Evolutionary conservation across 2,797 vertebrate genomes (phyloP).

Genomic region (Botia kubotai): DNA sequence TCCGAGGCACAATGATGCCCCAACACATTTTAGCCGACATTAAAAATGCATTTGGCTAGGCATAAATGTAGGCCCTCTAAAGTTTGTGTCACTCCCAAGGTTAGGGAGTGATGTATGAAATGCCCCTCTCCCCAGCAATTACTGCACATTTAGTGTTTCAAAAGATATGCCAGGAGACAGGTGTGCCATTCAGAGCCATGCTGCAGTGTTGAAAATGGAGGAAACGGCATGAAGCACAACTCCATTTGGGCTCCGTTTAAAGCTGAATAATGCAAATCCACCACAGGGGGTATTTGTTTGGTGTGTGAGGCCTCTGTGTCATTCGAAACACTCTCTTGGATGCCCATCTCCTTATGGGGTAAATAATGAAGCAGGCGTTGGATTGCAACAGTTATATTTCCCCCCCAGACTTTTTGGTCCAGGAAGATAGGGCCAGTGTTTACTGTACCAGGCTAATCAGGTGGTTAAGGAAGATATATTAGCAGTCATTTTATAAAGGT

Average conservation of each 20-base stretch:
- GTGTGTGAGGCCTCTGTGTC: conserved; percentile 71
- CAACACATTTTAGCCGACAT: conserved; percentile 78
- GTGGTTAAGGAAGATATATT: background rate
- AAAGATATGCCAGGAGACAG: conserved; percentile 81
- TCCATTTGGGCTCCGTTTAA: conserved; percentile 77
- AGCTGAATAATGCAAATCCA: conserved; percentile 83
- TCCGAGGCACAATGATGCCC: conserved; percentile 72
- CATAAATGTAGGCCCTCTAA: conserved; percentile 77
- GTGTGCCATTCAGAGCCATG: conserved; percentile 78
- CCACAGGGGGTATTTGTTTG: conserved; percentile 78
- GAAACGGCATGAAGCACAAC: conserved; percentile 71
- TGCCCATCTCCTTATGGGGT: conserved; percentile 67
- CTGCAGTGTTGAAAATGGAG: conserved; percentile 71
- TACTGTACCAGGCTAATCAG: conserved; percentile 8
- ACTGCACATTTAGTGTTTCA: conserved; percentile 79
- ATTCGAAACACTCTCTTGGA: conserved; percentile 67
- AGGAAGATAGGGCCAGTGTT: background rate
- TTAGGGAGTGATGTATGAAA: conserved; percentile 80
- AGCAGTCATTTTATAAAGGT: background rate
- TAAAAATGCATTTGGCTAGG: conserved; percentile 79
- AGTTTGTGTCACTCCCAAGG: conserved; percentile 81
- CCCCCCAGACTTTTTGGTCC: background rate
- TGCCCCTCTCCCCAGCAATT: conserved; percentile 78
- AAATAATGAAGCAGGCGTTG: conserved; percentile 73
- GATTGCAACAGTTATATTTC: conserved; percentile 55